Conservation (phyloP, 2,113 vertebrate species). For the Istiophorus platypterus region DNA sequence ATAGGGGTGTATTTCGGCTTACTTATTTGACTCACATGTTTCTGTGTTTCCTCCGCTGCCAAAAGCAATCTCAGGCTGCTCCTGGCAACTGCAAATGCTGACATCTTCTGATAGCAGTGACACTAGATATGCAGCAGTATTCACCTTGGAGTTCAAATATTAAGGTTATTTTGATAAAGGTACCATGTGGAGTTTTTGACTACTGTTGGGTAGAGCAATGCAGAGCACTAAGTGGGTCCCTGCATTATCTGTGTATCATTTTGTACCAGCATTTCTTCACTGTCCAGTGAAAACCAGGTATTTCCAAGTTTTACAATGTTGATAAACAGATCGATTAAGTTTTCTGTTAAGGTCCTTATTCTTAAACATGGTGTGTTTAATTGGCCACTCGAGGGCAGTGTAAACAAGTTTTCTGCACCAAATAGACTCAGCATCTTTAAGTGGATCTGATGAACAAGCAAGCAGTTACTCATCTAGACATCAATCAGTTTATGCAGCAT, state of each 20-base stretch:
- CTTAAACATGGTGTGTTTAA: too few species aligned
- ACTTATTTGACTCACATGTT: constrained; percentile 12
- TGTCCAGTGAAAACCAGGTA: not conserved
- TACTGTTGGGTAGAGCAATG: not conserved
- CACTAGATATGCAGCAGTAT: constrained; percentile 25
- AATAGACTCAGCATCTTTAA: too few species aligned
- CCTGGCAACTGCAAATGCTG: constrained; percentile 36
- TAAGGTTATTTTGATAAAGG: constrained; percentile 9
- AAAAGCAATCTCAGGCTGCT: not conserved
- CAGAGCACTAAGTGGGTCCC: not conserved
- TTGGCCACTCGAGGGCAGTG: too few species aligned
- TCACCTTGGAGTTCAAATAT: constrained; percentile 35
- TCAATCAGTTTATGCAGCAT: too few species aligned
- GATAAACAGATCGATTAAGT: not conserved
- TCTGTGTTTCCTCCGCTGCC: constrained; percentile 14
- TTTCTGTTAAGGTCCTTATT: not conserved
- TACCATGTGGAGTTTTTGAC: not conserved
- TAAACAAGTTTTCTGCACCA: too few species aligned
- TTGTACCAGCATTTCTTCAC: not conserved
- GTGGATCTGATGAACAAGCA: too few species aligned
- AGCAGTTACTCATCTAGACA: too few species aligned
- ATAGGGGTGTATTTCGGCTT: not conserved
- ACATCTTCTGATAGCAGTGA: constrained; percentile 27
- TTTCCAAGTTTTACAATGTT: not conserved
- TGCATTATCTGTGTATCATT: not conserved